Base-by-base conservation (phyloP, 2,888 invertebrate genomes). In the Xylota sylvarum region DNA sequence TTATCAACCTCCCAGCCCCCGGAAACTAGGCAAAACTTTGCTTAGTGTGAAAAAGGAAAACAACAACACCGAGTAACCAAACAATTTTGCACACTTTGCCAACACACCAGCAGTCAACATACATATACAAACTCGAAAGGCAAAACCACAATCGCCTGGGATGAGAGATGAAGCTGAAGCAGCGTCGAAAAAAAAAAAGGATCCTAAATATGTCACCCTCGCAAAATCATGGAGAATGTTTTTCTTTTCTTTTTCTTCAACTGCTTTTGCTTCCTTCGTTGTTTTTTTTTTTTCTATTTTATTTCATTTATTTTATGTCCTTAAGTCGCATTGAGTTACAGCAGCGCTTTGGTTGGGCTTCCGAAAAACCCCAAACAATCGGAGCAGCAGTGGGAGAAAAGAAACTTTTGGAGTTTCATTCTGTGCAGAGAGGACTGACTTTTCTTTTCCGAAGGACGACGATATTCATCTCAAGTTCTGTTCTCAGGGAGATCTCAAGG, bases 381-480 rank as follows among this genome's bases (percentile, higher is more conserved):
- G 9, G n/a, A n/a, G 14, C 4, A 12, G 9, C 6, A 7, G 23
- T 48, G 43, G n/a, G 17, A 35, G 27, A 14, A 60, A 69, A 17
- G 56, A 81, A 84, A 84, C 83, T 83, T 83, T 72, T 50, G 27
- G 43, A 76, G 50, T 73, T 40, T 48, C 35, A 23, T 73, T 10
- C 67, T 48, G 46, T 46, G 5, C 12, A 17, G 3, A 32, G n/a
- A 46, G 48, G 48, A 78, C 67, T 73, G 83, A 73, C 69, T 79
- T 85, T 80, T 60, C 58, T 65, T 72, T 64, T 70, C 72, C 17
- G 17, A 72, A 67, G 72, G 52, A 67, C 40, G 52, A 67, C 40
- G 50, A 81, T 80, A 76, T 80, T 65, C 76, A 72, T 85, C 80
- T 81, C 65, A 67, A 65, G 65, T 72, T 70, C 14, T 69, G 70